Evolutionary conservation across 2,113 vertebrate species (phyloP), one percentile per base, ranked within the genome.

Genomic region (Lophius piscatorius): DNA sequence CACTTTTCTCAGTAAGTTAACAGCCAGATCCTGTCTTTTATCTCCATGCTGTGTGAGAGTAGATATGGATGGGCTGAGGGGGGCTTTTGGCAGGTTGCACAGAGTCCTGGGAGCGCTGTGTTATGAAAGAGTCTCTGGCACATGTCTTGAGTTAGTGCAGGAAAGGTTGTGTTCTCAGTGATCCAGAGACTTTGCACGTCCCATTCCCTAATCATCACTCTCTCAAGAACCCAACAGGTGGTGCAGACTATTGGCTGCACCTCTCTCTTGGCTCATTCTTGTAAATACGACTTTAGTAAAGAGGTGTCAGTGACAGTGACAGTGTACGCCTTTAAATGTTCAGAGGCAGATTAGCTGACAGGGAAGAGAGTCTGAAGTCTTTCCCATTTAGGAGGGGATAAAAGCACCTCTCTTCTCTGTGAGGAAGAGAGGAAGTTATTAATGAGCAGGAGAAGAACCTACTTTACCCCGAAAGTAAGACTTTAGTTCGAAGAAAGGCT

Each of bases 81-180:
- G 69, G 33, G 60, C 52, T 84, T 64, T 66, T 70, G 72, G 73
- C 77, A 66, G 60, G 52, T 67, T 36, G 47, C 59, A 12, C 23
- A 5, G 26, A 39, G 38, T 50, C 28, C 60, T 74, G 62, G 65
- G 78, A 76, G 68, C 57, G 63, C 36, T 41, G 38, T 28, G 55
- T 79, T 83, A 73, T 64, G 59, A 83, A 81, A 87, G 65, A 47
- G 55, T 39, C 54, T 80, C 70, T 82, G 79, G 74, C 87, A 75
- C 65, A 64, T 38, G 48, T 57, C 50, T 49, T 49, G 38, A 68
- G 66, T 89, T 74, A 82, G 61, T 33, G 48, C 57, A 64, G 71
- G 67, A 70, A 62, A 73, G 49, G 42, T 79, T 76, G 57, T 16
- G 49, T 49, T 66, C 36, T 44, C 35, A 52, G 46, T 38, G 50